Percentiles rank a stretch among this genome's conserved stretches.
Evolutionary conservation across 2,888 invertebrate species (phyloP).

Genomic region (Copidosoma aretas): DNA sequence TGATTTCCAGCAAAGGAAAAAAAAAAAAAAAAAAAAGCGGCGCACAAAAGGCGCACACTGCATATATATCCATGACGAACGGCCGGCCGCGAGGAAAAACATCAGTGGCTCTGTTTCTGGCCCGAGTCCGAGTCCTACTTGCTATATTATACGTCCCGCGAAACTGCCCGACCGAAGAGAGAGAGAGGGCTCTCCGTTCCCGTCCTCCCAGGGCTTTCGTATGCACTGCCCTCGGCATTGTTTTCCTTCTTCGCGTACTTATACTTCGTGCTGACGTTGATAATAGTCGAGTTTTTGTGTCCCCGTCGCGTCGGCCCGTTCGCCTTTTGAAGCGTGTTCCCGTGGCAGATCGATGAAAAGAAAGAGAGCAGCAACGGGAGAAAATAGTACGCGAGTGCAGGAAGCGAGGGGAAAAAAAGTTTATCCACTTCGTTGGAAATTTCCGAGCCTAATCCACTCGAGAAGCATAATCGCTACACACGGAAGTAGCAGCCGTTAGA

Average conservation of each 20-base stretch:
- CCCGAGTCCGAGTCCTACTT: conserved; percentile 27
- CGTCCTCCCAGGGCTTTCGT: neutral
- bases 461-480: neutral
- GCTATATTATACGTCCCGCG: conserved; percentile 5
- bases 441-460: neutral
- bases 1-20: neutral
- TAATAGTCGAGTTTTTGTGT: neutral
- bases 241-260: neutral
- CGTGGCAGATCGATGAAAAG: neutral
- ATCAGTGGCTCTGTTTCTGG: conserved; percentile 11
- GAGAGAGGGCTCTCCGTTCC: neutral
- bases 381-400: neutral
- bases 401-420: neutral
- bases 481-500: neutral
- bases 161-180: neutral
- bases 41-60: neutral
- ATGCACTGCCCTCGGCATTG: too few relatives aligned
- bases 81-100: conserved; percentile 4
- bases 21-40: neutral
- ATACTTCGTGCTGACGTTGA: neutral
- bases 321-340: too few relatives aligned
- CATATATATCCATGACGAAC: neutral
- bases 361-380: neutral
- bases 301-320: too few relatives aligned
- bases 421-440: neutral